A percentile compares a stretch with the other conserved stretches of the same genome.
phyloP scores from a whole-genome alignment of 2,113 vertebrate species.

The Grammomys surdaster region DNA sequence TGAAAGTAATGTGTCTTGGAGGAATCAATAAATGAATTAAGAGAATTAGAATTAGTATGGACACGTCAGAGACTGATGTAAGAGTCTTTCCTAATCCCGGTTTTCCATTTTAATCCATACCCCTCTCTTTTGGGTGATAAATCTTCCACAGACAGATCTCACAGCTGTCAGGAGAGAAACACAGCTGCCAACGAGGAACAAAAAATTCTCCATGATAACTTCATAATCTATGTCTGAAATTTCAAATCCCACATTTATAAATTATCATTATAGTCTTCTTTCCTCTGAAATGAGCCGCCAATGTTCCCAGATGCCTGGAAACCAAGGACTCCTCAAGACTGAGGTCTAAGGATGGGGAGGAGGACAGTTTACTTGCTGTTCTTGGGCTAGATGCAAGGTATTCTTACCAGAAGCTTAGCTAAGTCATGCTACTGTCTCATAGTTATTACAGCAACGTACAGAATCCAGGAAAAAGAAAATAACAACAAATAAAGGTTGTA shows the following conservation, averaged over 20 bases:
- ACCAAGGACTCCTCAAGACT: conserved; percentile 50
- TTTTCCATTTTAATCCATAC: not conserved
- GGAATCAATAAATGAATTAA: conserved; percentile 34
- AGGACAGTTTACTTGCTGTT: not conserved
- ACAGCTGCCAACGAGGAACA: not conserved
- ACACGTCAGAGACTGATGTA: not conserved
- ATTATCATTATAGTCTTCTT: not conserved
- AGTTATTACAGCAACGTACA: conserved; percentile 44
- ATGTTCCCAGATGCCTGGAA: conserved; percentile 37
- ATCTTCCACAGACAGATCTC: not conserved
- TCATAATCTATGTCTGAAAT: conserved; percentile 40
- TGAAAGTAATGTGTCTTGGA: conserved; percentile 23
- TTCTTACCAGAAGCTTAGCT: conserved; percentile 61
- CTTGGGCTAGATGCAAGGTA: not conserved
- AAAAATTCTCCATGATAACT: not conserved
- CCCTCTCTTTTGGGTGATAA: not conserved
- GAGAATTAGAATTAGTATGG: not conserved
- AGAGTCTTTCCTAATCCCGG: not conserved
- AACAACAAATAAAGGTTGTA: not conserved
- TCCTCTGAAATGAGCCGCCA: not conserved
- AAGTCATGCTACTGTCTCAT: conserved; percentile 53
- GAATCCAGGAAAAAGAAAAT: conserved; percentile 31
- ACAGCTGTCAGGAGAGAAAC: not conserved
- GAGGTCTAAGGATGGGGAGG: conserved; percentile 41
- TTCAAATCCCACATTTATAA: conserved; percentile 1